Base-by-base conservation (phyloP, 2,888 invertebrate genomes). In the Rhagium mordax region DNA sequence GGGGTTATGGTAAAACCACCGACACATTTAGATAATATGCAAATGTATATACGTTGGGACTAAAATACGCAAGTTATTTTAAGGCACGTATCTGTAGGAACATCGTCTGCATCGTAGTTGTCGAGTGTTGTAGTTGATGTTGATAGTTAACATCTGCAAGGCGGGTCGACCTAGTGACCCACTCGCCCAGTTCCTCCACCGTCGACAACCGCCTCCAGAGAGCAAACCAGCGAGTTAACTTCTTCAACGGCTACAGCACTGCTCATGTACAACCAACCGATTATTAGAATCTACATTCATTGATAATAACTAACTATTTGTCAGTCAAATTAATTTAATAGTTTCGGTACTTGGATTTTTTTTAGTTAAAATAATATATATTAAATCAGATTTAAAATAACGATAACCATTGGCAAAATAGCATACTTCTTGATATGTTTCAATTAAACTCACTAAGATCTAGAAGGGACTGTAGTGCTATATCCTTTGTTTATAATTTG, bases 81-180 rank as follows among this genome's bases (percentile, higher is more conserved):
- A 41, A 57, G 29, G 55, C 16, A 24, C 24, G 21, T 24, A 67
- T 67, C 47, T 47, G 41, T 47, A 67, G 33, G 57, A 67, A 47
- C 57, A 41, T 67, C 57, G 67, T 24, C 67, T 67, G 33, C 65
- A 18, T 53, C 65, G 16, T 53, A 29, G 53, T 65, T 29, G 67
- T 67, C 27, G 51, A 69, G 49, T 60, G 61, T 29, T 61, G 29
- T 68, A 55, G 16, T 29, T 65, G 49, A 57, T 60, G 65, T 33
- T 59, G 59, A 57, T 80, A 77, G 81, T 81, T 80, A 82, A 83
- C 84, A 84, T 84, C 85, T 85, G 85, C 83, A 81, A 84, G 83
- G 84, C 85, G 85, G 83, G 81, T 78, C 83, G 85, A 81, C 85
- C 85, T 81, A 84, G 81, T 85, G 82, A 85, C 85, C 85, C 81